Conservation (phyloP, 2,888 invertebrate species). For the Metallyticus violacea region DNA sequence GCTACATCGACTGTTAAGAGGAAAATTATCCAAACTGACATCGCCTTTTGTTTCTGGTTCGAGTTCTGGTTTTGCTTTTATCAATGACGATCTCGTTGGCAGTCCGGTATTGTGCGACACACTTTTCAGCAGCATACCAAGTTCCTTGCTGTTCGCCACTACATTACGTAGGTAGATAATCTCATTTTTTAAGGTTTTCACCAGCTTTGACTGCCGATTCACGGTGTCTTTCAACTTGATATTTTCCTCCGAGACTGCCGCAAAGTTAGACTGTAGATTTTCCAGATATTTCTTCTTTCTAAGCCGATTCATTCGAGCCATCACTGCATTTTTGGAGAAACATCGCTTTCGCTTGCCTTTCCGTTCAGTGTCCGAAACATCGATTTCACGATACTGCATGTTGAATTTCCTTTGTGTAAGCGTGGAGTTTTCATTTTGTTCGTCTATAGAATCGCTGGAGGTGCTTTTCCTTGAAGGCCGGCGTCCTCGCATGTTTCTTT, state of each 20-base stretch:
- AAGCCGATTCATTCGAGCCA: slow-evolving; percentile 61
- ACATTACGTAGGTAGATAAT: slow-evolving; percentile 55
- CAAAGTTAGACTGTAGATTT: slow-evolving; percentile 53
- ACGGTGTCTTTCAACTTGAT: slow-evolving; percentile 50
- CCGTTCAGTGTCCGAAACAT: neutral
- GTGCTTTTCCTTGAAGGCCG: neutral
- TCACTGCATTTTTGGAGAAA: slow-evolving; percentile 56
- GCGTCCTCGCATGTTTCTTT: neutral
- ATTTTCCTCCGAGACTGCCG: slow-evolving; percentile 49
- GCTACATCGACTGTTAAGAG: neutral
- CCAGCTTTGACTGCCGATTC: slow-evolving; percentile 49
- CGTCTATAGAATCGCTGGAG: neutral
- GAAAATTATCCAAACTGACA: neutral
- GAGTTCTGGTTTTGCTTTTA: neutral
- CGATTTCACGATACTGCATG: neutral
- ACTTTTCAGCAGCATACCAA: slow-evolving; percentile 51
- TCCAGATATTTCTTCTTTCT: slow-evolving; percentile 60
- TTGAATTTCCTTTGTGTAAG: neutral
- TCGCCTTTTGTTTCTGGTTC: neutral
- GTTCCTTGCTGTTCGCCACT: slow-evolving; percentile 53
- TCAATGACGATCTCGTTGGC: slow-evolving; percentile 42
- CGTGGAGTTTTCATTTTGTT: neutral
- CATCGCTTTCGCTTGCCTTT: slow-evolving; percentile 39
- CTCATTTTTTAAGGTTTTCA: slow-evolving; percentile 52
- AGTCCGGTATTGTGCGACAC: slow-evolving; percentile 46